Conservation (phyloP, 1,140 invertebrate genomes). For the Gryllus bimaculatus region DNA sequence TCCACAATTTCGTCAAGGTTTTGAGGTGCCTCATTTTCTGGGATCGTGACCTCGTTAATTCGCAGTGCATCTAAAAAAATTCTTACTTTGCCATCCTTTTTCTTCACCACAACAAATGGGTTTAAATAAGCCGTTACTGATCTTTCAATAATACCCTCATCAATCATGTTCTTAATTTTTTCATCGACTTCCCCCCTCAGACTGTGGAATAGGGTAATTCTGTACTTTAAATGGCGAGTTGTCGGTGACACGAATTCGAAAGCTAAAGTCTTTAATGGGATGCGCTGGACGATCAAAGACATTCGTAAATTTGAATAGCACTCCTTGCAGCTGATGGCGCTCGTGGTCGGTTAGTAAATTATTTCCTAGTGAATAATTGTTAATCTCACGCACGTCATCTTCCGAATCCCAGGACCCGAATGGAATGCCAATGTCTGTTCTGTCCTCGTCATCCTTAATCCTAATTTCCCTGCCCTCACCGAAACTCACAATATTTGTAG, state of each 20-base stretch:
- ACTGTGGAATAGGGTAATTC: background rate
- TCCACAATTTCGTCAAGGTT: background rate
- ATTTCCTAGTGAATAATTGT: too few relatives aligned
- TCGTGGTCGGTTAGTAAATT: too few relatives aligned
- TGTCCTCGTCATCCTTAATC: too few relatives aligned
- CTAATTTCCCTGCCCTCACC: too few relatives aligned
- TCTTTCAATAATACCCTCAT: background rate
- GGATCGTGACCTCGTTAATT: background rate
- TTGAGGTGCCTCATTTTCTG: background rate
- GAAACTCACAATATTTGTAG: too few relatives aligned
- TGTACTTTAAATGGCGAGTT: background rate
- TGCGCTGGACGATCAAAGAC: background rate
- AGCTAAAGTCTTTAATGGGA: background rate
- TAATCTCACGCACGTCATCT: too few relatives aligned
- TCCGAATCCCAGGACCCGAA: too few relatives aligned
- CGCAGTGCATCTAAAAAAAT: background rate
- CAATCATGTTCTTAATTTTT: background rate
- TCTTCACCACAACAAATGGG: background rate
- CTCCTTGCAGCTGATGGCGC: too few relatives aligned
- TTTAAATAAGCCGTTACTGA: background rate
- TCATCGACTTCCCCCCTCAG: background rate
- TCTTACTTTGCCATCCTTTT: background rate
- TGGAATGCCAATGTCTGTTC: too few relatives aligned
- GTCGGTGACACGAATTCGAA: background rate
- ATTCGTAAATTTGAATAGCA: background rate